These are phyloP conservation scores for Jordanella pulchra DNA, from an alignment of 2,797 vertebrate species.

Conservation along the genomic window DNA sequence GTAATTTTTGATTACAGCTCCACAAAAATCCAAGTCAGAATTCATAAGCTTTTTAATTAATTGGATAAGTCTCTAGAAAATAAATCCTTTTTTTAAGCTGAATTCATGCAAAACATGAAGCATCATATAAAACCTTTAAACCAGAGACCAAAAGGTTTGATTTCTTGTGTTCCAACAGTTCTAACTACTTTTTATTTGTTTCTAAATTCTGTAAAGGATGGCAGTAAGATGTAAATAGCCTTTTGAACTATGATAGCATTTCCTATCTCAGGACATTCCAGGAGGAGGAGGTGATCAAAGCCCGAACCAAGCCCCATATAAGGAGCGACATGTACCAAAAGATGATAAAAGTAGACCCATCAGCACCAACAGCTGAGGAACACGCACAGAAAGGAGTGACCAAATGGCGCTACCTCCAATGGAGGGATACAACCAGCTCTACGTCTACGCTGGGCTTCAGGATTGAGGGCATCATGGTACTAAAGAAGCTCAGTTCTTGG, in stretches of 20 bases:
- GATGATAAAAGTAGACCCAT: conserved; percentile 85
- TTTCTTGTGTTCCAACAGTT: neutral
- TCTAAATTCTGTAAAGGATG: neutral
- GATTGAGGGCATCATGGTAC: conserved; percentile 89
- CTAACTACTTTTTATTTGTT: neutral
- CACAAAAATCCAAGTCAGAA: neutral
- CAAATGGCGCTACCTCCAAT: conserved; percentile 89
- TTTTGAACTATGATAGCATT: conserved; percentile 1
- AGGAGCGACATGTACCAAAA: conserved; percentile 90
- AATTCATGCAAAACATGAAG: neutral
- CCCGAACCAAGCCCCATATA: conserved; percentile 69
- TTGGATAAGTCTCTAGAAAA: neutral
- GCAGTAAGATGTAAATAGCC: neutral
- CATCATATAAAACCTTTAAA: neutral
- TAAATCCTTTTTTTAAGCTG: neutral
- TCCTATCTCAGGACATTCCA: conserved; percentile 82
- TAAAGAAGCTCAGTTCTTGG: conserved; percentile 10
- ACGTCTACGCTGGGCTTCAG: conserved; percentile 86
- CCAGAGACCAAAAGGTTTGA: neutral
- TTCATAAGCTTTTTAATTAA: neutral
- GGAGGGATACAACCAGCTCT: conserved; percentile 86
- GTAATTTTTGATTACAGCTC: neutral
- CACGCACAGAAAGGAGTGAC: conserved; percentile 80
- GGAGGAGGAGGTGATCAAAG: conserved; percentile 85
- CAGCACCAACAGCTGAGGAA: conserved; percentile 82